A percentile compares a stretch with the other conserved stretches of the same genome.
Conservation (phyloP, 2,797 vertebrate species). For the Cirrhinus molitorella region DNA sequence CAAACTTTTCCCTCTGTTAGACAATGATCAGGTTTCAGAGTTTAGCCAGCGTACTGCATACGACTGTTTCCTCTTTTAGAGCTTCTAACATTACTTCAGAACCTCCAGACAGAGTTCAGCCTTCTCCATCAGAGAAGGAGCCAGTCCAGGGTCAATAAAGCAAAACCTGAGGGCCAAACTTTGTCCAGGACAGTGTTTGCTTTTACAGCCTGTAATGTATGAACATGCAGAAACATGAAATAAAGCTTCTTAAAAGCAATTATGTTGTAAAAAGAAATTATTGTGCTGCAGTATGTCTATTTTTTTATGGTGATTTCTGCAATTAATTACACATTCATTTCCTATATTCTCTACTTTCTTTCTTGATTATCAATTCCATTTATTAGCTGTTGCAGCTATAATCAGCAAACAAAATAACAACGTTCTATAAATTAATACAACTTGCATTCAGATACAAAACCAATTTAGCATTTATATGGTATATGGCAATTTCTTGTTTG, state of each 20-base stretch:
- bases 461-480: background rate
- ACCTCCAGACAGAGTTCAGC: conserved; percentile 3
- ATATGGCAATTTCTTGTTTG: background rate
- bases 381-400: background rate
- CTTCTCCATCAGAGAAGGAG: background rate
- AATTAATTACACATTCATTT: background rate
- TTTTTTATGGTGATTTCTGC: background rate
- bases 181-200: conserved; percentile 4
- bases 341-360: background rate
- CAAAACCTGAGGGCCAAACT: background rate
- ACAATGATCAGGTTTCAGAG: conserved; percentile 55
- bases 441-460: background rate
- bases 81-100: conserved; percentile 46
- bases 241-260: background rate
- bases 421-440: no score
- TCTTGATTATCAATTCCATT: background rate
- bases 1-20: conserved; percentile 10
- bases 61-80: conserved; percentile 53
- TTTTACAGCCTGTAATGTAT: conserved; percentile 9
- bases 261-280: background rate
- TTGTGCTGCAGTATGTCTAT: background rate
- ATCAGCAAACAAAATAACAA: background rate
- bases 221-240: background rate
- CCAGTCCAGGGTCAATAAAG: conserved; percentile 14
- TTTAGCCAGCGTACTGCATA: conserved; percentile 41